A percentile compares a stretch with the other conserved stretches of the same genome.
These are phyloP conservation scores for Trichosurus vulpecula DNA, from an alignment of 2,797 vertebrate species.

Conservation along the genomic window DNA sequence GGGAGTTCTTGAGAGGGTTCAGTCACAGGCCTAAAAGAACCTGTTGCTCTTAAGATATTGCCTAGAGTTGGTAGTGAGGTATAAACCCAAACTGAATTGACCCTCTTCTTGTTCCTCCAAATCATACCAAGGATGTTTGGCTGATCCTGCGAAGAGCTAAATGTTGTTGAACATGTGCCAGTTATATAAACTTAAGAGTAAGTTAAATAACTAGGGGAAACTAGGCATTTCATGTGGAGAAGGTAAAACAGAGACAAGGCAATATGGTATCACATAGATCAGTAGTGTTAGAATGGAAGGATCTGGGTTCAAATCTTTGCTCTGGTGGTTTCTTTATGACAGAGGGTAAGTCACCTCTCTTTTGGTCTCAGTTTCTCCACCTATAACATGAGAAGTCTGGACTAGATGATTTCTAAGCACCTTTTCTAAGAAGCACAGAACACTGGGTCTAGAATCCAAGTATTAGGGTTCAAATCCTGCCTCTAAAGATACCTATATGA, in stretches of 20 bases:
- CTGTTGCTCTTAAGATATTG: neutral
- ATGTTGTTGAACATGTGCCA: neutral
- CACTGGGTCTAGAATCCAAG: neutral
- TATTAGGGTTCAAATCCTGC: neutral
- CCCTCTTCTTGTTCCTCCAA: neutral
- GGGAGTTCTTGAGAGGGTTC: neutral
- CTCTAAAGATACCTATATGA: neutral
- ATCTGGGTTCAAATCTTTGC: neutral
- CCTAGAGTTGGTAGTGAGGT: neutral
- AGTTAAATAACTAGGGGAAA: neutral
- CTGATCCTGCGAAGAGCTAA: neutral
- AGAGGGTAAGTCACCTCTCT: neutral
- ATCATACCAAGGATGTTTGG: neutral
- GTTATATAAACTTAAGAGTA: neutral
- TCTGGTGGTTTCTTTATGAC: neutral
- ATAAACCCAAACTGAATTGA: neutral
- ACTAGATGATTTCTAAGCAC: neutral
- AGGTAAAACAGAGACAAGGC: neutral
- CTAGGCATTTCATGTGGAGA: neutral
- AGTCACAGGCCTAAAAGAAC: neutral
- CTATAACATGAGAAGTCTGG: neutral
- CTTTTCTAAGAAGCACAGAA: neutral
- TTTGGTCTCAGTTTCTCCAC: neutral
- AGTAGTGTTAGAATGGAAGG: neutral
- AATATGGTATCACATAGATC: neutral